Evolutionary conservation across 1,140 invertebrate genomes (phyloP).

Genomic region (Sitophilus oryzae): DNA sequence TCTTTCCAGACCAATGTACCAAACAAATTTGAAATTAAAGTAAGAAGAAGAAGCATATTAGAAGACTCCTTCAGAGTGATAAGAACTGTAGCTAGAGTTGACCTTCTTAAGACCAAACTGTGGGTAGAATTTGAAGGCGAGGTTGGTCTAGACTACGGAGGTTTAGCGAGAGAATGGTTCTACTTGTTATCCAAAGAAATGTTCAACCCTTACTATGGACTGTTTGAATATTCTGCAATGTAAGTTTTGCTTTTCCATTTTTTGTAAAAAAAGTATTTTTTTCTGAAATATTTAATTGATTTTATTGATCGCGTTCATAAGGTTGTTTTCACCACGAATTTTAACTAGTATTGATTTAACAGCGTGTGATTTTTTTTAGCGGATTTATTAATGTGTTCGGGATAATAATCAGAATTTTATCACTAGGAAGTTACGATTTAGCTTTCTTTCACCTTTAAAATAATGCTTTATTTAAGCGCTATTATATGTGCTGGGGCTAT

Average conservation of each 20-base stretch:
- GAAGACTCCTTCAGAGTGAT: constrained; percentile 94
- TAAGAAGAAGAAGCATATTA: constrained; percentile 79
- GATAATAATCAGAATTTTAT: too few relatives aligned
- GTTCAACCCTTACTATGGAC: constrained; percentile 99
- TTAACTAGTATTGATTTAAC: too few relatives aligned
- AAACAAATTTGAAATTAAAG: constrained; percentile 98
- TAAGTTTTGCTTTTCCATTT: constrained; percentile 54
- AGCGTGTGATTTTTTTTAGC: too few relatives aligned
- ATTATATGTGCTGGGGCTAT: too few relatives aligned
- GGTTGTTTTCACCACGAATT: too few relatives aligned
- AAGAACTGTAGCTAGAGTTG: constrained; percentile 71
- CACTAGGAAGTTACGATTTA: too few relatives aligned
- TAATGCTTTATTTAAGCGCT: too few relatives aligned
- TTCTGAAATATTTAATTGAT: too few relatives aligned
- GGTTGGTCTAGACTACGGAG: constrained; percentile 95
- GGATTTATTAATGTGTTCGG: too few relatives aligned
- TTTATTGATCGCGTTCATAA: too few relatives aligned
- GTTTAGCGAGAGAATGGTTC: constrained; percentile 96
- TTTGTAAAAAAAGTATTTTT: too few relatives aligned
- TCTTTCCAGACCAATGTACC: constrained; percentile 79
- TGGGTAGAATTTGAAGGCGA: constrained; percentile 99
- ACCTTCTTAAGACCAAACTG: constrained; percentile 91
- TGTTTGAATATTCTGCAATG: constrained; percentile 99
- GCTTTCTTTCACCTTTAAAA: too few relatives aligned
- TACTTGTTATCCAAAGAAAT: constrained; percentile 98